A percentile compares a stretch with the other conserved stretches of the same genome.
These are phyloP conservation scores for Caenorhabditis brenneri DNA, from an alignment of 1,140 invertebrate genomes.

Conservation along the genomic window DNA sequence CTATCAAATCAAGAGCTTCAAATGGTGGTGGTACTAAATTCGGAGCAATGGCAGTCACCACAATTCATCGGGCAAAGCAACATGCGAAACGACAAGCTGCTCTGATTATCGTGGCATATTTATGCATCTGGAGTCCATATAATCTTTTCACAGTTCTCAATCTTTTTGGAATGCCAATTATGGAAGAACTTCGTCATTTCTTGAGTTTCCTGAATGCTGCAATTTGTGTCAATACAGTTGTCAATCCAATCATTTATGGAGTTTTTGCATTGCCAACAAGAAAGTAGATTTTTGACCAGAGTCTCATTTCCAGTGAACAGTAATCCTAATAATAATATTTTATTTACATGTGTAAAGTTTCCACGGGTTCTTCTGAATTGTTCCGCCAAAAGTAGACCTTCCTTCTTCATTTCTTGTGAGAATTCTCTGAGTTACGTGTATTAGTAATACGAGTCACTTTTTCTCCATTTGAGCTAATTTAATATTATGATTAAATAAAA, in stretches of 20 bases:
- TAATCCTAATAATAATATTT: too few relatives aligned
- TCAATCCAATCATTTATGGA: conserved; percentile 65
- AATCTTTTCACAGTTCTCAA: conserved; percentile 65
- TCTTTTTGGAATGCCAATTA: conserved; percentile 49
- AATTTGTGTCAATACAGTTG: conserved; percentile 66
- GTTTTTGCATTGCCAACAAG: not conserved
- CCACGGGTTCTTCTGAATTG: too few relatives aligned
- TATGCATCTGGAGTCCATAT: conserved; percentile 68
- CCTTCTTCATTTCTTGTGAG: too few relatives aligned
- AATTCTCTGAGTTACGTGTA: too few relatives aligned
- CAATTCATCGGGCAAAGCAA: conserved; percentile 61
- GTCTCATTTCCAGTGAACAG: too few relatives aligned
- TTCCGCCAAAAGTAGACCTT: too few relatives aligned
- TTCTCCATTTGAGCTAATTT: too few relatives aligned
- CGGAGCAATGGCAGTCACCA: conserved; percentile 62
- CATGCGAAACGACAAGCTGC: conserved; percentile 66
- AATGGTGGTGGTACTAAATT: conserved; percentile 45
- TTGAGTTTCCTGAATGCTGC: conserved; percentile 65
- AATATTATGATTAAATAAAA: too few relatives aligned
- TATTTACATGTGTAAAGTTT: too few relatives aligned
- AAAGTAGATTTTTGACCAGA: not conserved
- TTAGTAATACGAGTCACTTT: too few relatives aligned
- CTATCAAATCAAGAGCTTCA: not conserved
- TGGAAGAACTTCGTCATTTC: conserved; percentile 58
- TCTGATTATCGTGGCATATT: conserved; percentile 65